Base-by-base conservation (phyloP, 2,797 vertebrate species). In the Eulemur rubriventer region DNA sequence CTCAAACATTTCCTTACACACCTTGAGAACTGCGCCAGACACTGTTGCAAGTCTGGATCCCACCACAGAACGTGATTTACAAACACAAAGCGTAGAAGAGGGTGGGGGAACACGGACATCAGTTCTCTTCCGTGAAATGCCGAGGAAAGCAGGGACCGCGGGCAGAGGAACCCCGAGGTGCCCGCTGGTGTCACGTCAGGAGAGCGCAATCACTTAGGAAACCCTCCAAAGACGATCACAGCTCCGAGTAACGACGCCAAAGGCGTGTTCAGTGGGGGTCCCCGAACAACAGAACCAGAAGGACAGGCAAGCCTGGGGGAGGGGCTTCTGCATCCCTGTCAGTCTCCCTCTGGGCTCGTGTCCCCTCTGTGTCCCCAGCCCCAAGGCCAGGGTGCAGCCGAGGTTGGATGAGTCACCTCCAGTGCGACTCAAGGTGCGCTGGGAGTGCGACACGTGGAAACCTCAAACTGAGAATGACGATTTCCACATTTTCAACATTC, bases 401-500 rank as follows among this genome's bases (percentile, higher is more conserved):
- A 22, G 52, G 52, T n/a, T 8, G 3, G 8, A 9, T 11, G 38
- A 43, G 52, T 46, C 9, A 6, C 59, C 26, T 28, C 43, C 14
- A 43, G 38, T 6, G 35, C 6, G 0, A 8, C 0, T 43, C 38
- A 1, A 5, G 0, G 18, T 6, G 26, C 0, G 1, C 1, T 0
- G 35, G 69, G 28, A 20, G n/a, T 2, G 3, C 26, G 24, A 18
- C 1, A 14, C 4, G 0, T 1, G 26, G n/a, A 6, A 10, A 16
- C 50, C 8, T 46, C 7, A 8, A 38, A 5, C 38, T 0, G 0
- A 46, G n/a, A 48, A 0, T 0, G 1, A 11, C 24, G 2, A 0
- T 4, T 26, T 13, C 65, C 82, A 46, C 35, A 2, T 2, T 72
- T 35, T 1, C 8, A 0, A 33, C 20, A 4, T 33, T 9, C 43